These are phyloP conservation scores for Hipposideros larvatus DNA, from an alignment of 2,797 vertebrate genomes.

Conservation along the genomic window DNA sequence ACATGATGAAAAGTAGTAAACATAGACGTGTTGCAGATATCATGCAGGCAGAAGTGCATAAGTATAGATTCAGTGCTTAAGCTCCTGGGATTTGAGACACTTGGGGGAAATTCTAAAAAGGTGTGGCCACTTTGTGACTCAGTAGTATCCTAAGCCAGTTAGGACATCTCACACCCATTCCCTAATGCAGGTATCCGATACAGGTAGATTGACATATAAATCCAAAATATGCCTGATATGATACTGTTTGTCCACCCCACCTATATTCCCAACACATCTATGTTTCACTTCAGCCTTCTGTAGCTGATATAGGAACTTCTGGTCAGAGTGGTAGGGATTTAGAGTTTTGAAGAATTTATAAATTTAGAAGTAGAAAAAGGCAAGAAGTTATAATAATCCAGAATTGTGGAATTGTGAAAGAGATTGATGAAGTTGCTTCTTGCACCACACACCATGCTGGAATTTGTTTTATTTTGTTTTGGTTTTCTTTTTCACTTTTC, in stretches of 20 bases:
- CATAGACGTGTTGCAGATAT: background rate
- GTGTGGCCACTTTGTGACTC: background rate
- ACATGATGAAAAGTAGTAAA: background rate
- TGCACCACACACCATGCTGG: background rate
- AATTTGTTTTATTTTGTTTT: background rate
- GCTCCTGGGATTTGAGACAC: background rate
- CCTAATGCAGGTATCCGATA: background rate
- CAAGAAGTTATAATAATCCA: background rate
- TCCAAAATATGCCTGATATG: background rate
- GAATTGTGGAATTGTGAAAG: background rate
- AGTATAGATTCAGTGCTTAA: background rate
- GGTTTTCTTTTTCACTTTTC: background rate
- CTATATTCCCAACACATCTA: rapidly evolving
- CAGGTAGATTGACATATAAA: background rate
- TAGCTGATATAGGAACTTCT: background rate
- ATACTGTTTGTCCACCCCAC: too few species aligned
- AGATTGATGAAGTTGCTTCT: background rate
- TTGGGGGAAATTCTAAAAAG: background rate
- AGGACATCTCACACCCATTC: background rate
- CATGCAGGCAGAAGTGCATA: background rate
- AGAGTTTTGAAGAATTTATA: background rate
- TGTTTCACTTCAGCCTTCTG: background rate
- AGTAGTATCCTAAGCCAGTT: background rate
- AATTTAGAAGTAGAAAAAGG: slow-evolving; percentile 34
- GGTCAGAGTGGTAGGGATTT: background rate